Base-by-base conservation (phyloP, 2,797 vertebrate species). In the Mionectes olivaceus region DNA sequence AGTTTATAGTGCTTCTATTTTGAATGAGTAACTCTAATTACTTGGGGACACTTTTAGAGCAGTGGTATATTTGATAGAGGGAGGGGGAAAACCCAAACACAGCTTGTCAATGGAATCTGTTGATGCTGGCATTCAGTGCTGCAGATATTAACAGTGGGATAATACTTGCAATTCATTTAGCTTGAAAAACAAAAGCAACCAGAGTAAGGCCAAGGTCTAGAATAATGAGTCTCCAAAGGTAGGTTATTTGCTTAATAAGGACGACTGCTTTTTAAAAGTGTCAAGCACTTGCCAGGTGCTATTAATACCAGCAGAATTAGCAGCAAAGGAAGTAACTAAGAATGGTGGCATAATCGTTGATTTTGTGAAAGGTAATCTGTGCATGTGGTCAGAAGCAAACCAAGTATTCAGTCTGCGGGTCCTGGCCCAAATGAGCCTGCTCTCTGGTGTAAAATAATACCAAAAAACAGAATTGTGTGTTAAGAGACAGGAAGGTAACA, bases 81-180 rank as follows among this genome's bases (percentile, higher is more conserved):
- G 13, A 39, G 4, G 27, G 11, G 25, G 41, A 15, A 11, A 68
- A 47, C 18, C 24, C 84, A 53, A 64, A 82, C 35, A 27, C 55
- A 87, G 44, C 49, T 76, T 70, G 53, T 71, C 75, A 43, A 11
- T 82, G 49, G 68, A 41, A 90, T 71, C 47, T 90, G 57, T 81
- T 94, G 70, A 74, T 93, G 25, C 56, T 79, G 87, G 47, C n/a
- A 0, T 61, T 83, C 83, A 59, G 47, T 44, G 41, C 8, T 76
- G 50, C 73, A 33, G 88, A 59, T 87, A 75, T 68, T 71, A 92
- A 67, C 56, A 90, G 75, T 50, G 64, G 87, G 80, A 81, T 84
- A 88, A 84, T 32, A 49, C 22, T 82, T 87, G 52, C 64, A 77
- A 68, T 80, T 85, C 10, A 15, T 78, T 93, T 78, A 69, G n/a